phyloP scores from a whole-genome alignment of 2,888 invertebrate genomes.

The Monoplex corrugatus region DNA sequence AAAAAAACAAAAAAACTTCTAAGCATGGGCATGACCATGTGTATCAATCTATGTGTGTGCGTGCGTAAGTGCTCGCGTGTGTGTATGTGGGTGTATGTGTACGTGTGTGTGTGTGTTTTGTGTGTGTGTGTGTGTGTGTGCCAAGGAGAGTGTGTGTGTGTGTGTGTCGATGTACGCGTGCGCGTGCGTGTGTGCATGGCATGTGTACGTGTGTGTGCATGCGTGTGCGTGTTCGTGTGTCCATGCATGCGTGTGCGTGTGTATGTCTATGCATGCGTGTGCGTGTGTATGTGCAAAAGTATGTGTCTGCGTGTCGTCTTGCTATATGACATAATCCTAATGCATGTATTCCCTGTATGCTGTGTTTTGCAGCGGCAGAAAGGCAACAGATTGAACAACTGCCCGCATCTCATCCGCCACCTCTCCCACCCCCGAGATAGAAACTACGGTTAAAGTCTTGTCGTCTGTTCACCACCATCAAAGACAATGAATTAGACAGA shows the following conservation, averaged over 20 bases:
- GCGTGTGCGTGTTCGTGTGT: slow-evolving; percentile 30
- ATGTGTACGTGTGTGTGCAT: slow-evolving; percentile 37
- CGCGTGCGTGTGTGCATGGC: slow-evolving; percentile 17
- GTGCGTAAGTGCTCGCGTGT: background rate
- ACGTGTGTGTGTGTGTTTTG: slow-evolving; percentile 17
- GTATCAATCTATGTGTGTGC: background rate
- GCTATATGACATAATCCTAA: background rate
- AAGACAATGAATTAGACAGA: background rate
- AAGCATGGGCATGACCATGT: background rate
- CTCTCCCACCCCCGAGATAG: no score
- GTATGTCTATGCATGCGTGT: background rate
- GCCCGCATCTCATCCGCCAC: no score
- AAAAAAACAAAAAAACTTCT: background rate
- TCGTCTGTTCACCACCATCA: background rate
- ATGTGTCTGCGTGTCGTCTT: background rate
- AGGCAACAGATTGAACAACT: background rate
- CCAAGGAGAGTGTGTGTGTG: background rate
- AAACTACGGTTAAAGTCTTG: no score
- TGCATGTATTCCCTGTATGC: background rate
- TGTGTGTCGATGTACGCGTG: background rate
- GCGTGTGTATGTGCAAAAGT: background rate
- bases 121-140: slow-evolving; percentile 14
- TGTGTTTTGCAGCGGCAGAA: background rate
- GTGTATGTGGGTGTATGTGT: slow-evolving; percentile 12
- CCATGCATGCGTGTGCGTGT: background rate